phyloP scores from a whole-genome alignment of 2,113 vertebrate species.

The Oreotrochilus melanogaster region DNA sequence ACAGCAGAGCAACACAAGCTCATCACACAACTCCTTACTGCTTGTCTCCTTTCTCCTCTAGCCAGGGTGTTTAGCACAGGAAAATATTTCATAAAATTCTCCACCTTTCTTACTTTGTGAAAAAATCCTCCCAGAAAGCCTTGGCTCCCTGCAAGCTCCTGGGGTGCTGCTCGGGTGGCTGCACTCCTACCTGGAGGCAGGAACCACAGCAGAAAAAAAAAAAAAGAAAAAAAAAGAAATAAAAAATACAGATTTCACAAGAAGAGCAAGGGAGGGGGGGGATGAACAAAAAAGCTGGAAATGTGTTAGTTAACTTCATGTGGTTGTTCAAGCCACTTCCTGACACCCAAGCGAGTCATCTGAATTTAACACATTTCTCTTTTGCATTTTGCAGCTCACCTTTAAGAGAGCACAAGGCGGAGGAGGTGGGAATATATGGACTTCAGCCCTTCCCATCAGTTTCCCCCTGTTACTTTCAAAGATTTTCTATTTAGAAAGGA shows the following conservation, averaged over 20 bases:
- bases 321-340: slow-evolving; percentile 66
- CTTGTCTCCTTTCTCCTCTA: background rate
- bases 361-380: slow-evolving; percentile 73
- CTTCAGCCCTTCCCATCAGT: slow-evolving; percentile 69
- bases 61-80: background rate
- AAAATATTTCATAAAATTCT: slow-evolving; percentile 21
- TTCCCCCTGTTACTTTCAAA: slow-evolving; percentile 74
- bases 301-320: slow-evolving; percentile 65
- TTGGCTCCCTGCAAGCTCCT: background rate
- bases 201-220: slow-evolving; percentile 35
- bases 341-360: slow-evolving; percentile 67
- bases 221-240: no score
- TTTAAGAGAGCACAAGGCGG: slow-evolving; percentile 70
- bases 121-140: slow-evolving; percentile 25
- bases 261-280: slow-evolving; percentile 13
- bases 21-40: background rate
- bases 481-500: slow-evolving; percentile 71
- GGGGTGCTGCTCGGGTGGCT: slow-evolving; percentile 14
- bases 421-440: slow-evolving; percentile 72
- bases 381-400: slow-evolving; percentile 74
- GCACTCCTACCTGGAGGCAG: background rate
- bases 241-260: background rate
- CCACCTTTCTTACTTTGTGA: background rate
- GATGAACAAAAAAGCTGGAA: slow-evolving; percentile 32
- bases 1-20: background rate